These are phyloP conservation scores for Cataglyphis albicans DNA, from an alignment of 2,888 invertebrate genomes.

Conservation along the genomic window DNA sequence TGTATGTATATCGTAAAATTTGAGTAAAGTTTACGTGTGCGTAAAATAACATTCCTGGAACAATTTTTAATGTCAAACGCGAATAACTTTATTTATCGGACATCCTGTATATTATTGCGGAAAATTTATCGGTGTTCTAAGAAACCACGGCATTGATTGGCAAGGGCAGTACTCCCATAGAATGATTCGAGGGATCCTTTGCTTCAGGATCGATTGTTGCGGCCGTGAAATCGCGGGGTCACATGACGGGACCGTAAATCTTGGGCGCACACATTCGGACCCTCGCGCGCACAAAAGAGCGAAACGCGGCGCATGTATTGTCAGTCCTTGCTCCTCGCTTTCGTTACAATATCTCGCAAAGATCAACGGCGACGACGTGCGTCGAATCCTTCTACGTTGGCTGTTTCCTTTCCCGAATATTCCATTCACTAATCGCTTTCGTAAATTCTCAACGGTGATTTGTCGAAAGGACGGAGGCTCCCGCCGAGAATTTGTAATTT, in stretches of 20 bases:
- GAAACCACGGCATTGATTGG: constrained; percentile 28
- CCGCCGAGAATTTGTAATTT: background rate
- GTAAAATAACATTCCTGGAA: background rate
- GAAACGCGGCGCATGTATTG: constrained; percentile 23
- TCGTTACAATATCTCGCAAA: constrained; percentile 44
- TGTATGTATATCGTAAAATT: background rate
- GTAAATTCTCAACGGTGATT: constrained; percentile 54
- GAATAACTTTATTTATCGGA: constrained; percentile 9
- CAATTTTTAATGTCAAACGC: background rate
- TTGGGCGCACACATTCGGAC: constrained; percentile 8
- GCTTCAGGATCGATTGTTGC: constrained; percentile 58
- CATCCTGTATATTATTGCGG: background rate
- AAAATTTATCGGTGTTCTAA: constrained; percentile 14
- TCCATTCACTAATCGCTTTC: constrained; percentile 49
- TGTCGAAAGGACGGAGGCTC: background rate
- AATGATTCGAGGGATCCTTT: constrained; percentile 52
- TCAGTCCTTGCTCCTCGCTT: constrained; percentile 9
- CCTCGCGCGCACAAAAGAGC: constrained; percentile 30
- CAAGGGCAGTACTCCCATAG: constrained; percentile 28
- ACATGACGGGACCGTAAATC: constrained; percentile 61
- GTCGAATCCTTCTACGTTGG: background rate
- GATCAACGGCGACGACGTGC: constrained; percentile 4
- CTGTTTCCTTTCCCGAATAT: constrained; percentile 11
- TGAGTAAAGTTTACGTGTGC: background rate
- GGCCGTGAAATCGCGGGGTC: constrained; percentile 61